Percentiles rank a stretch among this genome's conserved stretches.
These are phyloP conservation scores for Condylostylus longicornis DNA, from an alignment of 1,140 invertebrate species.

Conservation along the genomic window DNA sequence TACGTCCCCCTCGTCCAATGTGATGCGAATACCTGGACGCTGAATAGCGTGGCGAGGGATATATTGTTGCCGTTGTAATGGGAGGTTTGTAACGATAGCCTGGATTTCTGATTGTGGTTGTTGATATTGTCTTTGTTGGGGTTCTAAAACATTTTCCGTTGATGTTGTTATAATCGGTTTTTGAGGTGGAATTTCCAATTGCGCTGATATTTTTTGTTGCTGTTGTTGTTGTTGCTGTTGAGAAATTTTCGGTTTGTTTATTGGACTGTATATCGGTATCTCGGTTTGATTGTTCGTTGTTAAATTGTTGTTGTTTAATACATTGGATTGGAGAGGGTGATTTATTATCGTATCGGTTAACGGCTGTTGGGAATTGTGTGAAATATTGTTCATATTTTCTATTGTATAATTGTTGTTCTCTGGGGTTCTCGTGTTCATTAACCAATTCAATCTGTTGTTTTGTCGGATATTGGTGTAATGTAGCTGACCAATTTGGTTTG, in stretches of 20 bases:
- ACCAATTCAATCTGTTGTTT: too few species aligned
- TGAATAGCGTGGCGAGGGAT: conserved; percentile 1
- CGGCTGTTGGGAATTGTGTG: not conserved
- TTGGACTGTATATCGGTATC: conserved; percentile 13
- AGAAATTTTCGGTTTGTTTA: conserved; percentile 23
- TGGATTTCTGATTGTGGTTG: not conserved
- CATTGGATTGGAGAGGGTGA: not conserved
- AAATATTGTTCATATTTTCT: not conserved
- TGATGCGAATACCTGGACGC: conserved; percentile 9
- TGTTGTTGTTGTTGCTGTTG: conserved; percentile 17
- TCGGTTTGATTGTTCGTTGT: not conserved
- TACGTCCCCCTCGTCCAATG: conserved; percentile 27
- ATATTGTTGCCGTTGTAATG: conserved; percentile 12
- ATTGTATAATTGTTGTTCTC: conserved; percentile 16
- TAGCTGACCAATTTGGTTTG: too few species aligned
- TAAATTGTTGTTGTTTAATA: not conserved
- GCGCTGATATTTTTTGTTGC: conserved; percentile 1
- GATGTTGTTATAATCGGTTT: not conserved
- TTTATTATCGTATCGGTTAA: not conserved
- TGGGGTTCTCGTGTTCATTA: too few species aligned
- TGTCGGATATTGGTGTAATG: too few species aligned
- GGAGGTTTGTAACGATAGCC: conserved; percentile 12
- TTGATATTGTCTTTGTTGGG: conserved; percentile 8
- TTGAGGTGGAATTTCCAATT: too few species aligned
- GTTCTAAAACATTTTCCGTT: conserved; percentile 1